Conservation (phyloP, 1,140 invertebrate genomes). For the Aphidius gifuensis region DNA sequence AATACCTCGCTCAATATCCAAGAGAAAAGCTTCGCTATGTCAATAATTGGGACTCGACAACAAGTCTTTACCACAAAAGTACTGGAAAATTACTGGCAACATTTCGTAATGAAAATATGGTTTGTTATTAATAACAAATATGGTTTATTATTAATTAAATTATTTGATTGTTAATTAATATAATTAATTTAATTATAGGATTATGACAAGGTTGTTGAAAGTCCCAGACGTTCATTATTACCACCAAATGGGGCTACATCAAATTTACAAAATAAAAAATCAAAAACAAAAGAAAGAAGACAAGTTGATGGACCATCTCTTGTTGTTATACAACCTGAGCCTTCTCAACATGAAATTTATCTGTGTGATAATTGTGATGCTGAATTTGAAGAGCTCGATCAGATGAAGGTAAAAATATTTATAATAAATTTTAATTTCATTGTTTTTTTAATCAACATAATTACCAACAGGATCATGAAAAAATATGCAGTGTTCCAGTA, state of each 20-base stretch:
- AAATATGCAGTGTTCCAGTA: constrained; percentile 47
- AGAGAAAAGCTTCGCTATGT: constrained; percentile 65
- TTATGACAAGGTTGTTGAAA: constrained; percentile 48
- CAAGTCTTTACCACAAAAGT: constrained; percentile 65
- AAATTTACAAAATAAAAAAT: constrained; percentile 43
- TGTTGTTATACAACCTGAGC: constrained; percentile 54
- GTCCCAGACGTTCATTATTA: constrained; percentile 42
- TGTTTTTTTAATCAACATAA: constrained; percentile 6
- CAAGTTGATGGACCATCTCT: constrained; percentile 34
- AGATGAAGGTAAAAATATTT: constrained; percentile 54
- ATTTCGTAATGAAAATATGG: constrained; percentile 72
- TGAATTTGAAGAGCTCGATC: constrained; percentile 56
- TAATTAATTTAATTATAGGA: constrained; percentile 34
- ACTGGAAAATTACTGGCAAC: constrained; percentile 67
- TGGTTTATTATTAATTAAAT: neutral
- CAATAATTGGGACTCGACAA: constrained; percentile 71
- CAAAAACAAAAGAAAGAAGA: constrained; percentile 40
- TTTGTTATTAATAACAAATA: constrained; percentile 30
- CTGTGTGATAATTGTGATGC: constrained; percentile 73
- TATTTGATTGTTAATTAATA: too few relatives aligned
- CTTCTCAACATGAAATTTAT: constrained; percentile 62
- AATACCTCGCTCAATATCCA: constrained; percentile 64
- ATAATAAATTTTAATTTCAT: neutral
- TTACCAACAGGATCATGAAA: constrained; percentile 56
- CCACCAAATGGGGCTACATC: constrained; percentile 34